Percentiles rank a stretch among this genome's conserved stretches.
These are phyloP conservation scores for Chauna torquata DNA, from an alignment of 2,113 vertebrate genomes.

Conservation along the genomic window DNA sequence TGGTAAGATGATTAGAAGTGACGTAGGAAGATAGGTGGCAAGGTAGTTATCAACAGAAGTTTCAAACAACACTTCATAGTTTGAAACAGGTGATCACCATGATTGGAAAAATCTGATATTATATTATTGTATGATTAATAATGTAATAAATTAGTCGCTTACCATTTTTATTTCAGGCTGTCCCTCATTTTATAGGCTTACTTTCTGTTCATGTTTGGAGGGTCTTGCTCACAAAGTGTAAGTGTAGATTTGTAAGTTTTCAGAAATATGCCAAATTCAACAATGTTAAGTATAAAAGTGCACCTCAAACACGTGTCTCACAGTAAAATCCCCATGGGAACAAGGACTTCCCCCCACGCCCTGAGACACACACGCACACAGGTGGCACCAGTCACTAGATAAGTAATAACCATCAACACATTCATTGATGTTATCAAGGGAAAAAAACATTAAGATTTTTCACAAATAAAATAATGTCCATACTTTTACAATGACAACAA, in stretches of 20 bases:
- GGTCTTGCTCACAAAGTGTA: neutral
- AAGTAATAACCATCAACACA: neutral
- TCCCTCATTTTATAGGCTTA: neutral
- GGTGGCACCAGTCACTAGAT: neutral
- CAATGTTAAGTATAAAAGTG: neutral
- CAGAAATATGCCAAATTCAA: neutral
- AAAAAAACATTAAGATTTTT: neutral
- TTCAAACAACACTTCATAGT: neutral
- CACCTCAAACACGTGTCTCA: neutral
- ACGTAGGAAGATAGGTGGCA: neutral
- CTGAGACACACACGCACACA: too few relatives aligned
- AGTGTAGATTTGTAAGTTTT: neutral
- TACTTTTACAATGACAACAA: neutral
- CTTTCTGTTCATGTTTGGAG: neutral
- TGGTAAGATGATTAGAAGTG: neutral
- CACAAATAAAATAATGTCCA: neutral
- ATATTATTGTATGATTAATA: neutral
- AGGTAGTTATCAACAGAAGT: accelerated
- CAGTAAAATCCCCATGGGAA: neutral
- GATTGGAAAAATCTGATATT: neutral
- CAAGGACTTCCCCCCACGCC: neutral
- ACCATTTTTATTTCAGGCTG: neutral
- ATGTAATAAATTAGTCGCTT: neutral
- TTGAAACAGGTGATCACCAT: neutral
- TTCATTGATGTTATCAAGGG: neutral